Base-by-base conservation (phyloP, 2,113 vertebrate genomes). In the Ptilonorhynchus violaceus region DNA sequence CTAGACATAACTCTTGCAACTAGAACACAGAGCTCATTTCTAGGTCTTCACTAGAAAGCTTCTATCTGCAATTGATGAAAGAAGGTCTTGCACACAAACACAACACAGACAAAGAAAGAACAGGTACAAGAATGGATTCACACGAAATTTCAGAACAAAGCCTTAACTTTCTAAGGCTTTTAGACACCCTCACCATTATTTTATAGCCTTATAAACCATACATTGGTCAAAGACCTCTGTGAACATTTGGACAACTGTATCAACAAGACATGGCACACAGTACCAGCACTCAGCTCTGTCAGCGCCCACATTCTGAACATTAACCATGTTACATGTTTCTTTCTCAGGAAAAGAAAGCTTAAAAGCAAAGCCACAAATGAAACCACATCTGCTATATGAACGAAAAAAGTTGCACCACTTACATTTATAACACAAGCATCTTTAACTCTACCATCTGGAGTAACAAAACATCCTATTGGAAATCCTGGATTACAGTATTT, bases 401-500 rank as follows among this genome's bases (percentile, higher is more conserved):
- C 10, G 4, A 67, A 88, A 41, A 63, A 89, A 72, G 19, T 78
- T 93, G n/a, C 60, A 86, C 22, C 53, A 98, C 99, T 99, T 97
- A 99, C 99, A 94, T 97, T 99, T 77, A 99, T 98, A 85, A 99
- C 96, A 82, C 99, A 99, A 56, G 98, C 98, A 95, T 99, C 98
- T 98, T 99, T 99, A 46, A 94, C 87, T 93, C 96, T 96, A 46
- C 98, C 98, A 79, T 98, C 98, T 69, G 88, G 12, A 53, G 97
- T 98, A 78, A 99, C 98, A 52, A 98, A 98, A 89, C 99, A 99
- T 91, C 99, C 99, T 93, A 99, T 96, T 11, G 99, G 99, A 96
- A 99, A 99, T 92, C 99, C 99, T 30, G 99, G 98, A 93, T 98
- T 99, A 95, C 99, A 99, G 97, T 98, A 99, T 77, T 99, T 99